Conservation (phyloP, 2,113 vertebrate species). For the Numida meleagris region DNA sequence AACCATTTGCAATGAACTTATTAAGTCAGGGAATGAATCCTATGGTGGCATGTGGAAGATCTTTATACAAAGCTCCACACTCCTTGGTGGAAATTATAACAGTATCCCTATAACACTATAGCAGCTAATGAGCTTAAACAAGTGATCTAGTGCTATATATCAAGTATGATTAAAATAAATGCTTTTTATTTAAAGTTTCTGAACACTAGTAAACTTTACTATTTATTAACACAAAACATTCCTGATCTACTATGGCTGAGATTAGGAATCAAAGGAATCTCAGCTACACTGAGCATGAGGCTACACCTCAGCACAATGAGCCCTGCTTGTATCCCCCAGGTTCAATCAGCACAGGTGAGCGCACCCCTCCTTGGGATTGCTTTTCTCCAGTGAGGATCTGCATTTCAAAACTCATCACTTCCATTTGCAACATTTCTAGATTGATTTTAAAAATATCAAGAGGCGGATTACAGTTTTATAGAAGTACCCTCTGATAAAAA, state of each 20-base stretch:
- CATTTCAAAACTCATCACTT: background rate
- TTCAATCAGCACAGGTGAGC: background rate
- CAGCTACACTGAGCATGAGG: background rate
- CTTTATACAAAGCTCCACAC: background rate
- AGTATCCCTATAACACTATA: too few relatives aligned
- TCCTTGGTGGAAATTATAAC: background rate
- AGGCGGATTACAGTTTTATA: background rate
- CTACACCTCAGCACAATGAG: background rate
- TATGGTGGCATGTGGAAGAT: background rate
- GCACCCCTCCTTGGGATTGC: rapidly evolving
- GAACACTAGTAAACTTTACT: background rate
- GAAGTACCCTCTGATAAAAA: background rate
- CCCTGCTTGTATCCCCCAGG: background rate
- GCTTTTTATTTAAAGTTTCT: background rate
- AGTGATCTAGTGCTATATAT: background rate
- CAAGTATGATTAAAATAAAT: background rate
- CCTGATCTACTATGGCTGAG: background rate
- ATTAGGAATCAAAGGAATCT: background rate
- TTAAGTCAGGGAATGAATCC: background rate
- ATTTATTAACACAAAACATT: background rate
- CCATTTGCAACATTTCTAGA: background rate
- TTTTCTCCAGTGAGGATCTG: background rate
- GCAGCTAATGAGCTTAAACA: background rate
- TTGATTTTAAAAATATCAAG: background rate
- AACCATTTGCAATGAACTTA: background rate